A percentile compares a stretch with the other conserved stretches of the same genome.
Evolutionary conservation across 2,113 vertebrate genomes (phyloP).

Genomic region (Pomatorhinus ruficollis): DNA sequence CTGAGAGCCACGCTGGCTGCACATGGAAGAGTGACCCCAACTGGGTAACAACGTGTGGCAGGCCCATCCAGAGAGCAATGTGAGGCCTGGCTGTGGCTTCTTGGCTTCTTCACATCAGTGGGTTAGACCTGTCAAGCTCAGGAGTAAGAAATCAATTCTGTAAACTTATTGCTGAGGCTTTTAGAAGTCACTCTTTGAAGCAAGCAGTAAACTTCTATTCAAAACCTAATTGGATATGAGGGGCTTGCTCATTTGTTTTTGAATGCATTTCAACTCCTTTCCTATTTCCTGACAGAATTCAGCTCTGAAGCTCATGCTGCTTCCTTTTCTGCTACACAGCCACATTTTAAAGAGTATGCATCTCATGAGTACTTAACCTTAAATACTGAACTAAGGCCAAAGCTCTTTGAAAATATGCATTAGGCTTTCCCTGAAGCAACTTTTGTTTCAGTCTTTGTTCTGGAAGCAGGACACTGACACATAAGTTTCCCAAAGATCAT

Average conservation of each 20-base stretch:
- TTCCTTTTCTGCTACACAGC: not conserved
- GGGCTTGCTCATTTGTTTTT: not conserved
- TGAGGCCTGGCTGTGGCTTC: not conserved
- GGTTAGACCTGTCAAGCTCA: not conserved
- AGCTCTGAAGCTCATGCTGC: not conserved
- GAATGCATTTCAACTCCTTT: not conserved
- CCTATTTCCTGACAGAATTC: not conserved
- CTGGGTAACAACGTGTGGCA: accelerated
- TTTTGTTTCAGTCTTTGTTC: not conserved
- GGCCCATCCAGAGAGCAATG: accelerated
- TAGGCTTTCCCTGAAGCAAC: not conserved
- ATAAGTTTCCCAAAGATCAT: not conserved
- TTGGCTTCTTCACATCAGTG: not conserved
- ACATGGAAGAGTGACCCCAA: accelerated
- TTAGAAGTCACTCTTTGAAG: not conserved
- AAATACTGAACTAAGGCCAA: not conserved
- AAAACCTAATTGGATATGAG: not conserved
- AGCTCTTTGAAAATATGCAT: not conserved
- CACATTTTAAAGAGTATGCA: not conserved
- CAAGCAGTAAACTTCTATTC: not conserved
- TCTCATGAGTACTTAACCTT: not conserved
- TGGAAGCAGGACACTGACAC: not conserved
- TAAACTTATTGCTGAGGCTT: not conserved
- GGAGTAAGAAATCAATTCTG: not conserved
- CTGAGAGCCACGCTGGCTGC: not conserved